Percentiles rank a stretch among this genome's conserved stretches.
Conservation (phyloP, 2,888 invertebrate species). For the Vandiemenella viatica region DNA sequence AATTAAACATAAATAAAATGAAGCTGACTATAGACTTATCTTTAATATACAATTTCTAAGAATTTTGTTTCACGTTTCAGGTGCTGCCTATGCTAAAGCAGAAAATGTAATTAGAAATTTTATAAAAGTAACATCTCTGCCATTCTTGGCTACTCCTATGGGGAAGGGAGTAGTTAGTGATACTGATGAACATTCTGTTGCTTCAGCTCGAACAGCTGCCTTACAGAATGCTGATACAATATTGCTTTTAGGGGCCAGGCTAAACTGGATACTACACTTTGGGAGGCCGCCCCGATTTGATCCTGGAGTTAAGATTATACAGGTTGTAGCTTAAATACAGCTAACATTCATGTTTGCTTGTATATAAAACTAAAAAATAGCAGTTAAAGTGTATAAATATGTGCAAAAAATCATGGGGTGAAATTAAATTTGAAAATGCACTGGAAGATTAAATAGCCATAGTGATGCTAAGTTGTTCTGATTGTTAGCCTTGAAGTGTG, state of each 20-base stretch:
- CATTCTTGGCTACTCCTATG: slow-evolving; percentile 92
- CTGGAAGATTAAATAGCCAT: too few relatives aligned
- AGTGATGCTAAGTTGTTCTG: too few relatives aligned
- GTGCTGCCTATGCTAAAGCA: slow-evolving; percentile 66
- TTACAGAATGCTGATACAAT: slow-evolving; percentile 79
- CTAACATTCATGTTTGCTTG: not conserved
- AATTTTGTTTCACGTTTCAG: too few relatives aligned
- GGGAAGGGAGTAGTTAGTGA: slow-evolving; percentile 67
- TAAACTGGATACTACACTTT: slow-evolving; percentile 98
- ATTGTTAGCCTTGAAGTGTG: too few relatives aligned
- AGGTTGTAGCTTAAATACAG: slow-evolving; percentile 39
- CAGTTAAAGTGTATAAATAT: not conserved
- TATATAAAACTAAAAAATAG: not conserved
- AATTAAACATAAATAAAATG: too few relatives aligned
- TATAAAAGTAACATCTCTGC: slow-evolving; percentile 55
- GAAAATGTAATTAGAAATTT: slow-evolving; percentile 56
- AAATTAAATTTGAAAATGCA: too few relatives aligned
- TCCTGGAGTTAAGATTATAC: slow-evolving; percentile 72
- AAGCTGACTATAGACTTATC: too few relatives aligned
- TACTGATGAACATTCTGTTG: slow-evolving; percentile 54
- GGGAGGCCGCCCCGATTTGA: slow-evolving; percentile 75
- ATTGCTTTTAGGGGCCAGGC: slow-evolving; percentile 71
- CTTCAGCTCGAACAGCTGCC: slow-evolving; percentile 73
- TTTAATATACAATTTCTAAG: too few relatives aligned
- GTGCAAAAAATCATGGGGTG: not conserved